Percentiles rank a stretch among this genome's conserved stretches.
Evolutionary conservation across 2,797 vertebrate genomes (phyloP).

Genomic region (Ispidina picta): DNA sequence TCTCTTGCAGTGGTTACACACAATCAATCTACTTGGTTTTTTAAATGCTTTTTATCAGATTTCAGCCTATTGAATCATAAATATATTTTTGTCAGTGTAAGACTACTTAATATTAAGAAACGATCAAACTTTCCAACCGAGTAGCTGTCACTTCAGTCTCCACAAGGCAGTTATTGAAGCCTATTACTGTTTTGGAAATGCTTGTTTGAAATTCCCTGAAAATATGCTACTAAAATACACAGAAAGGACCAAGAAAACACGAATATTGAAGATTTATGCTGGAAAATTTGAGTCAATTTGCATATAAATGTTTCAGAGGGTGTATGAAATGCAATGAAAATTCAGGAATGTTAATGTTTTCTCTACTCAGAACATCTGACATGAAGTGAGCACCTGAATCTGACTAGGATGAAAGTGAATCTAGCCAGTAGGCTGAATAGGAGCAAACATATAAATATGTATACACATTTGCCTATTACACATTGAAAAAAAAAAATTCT

Average conservation of each 20-base stretch:
- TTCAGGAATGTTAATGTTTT: neutral
- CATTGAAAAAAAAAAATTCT: neutral
- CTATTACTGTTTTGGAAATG: conserved; percentile 26
- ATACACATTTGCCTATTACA: neutral
- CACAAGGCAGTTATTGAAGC: conserved; percentile 38
- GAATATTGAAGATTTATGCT: neutral
- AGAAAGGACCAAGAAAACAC: conserved; percentile 1
- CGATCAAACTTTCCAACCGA: conserved; percentile 2
- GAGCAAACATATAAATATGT: neutral
- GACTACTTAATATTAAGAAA: conserved; percentile 31
- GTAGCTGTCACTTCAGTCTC: conserved; percentile 31
- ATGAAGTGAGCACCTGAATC: neutral
- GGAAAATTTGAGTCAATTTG: conserved; percentile 1
- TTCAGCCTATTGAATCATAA: conserved; percentile 37
- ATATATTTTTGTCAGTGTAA: conserved; percentile 26
- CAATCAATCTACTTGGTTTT: conserved; percentile 17
- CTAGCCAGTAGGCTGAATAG: neutral
- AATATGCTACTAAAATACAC: conserved; percentile 11
- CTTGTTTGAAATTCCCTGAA: conserved; percentile 31
- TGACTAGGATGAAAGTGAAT: neutral
- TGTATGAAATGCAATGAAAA: neutral
- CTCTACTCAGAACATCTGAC: neutral
- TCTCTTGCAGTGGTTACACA: conserved; percentile 10
- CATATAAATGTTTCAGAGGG: neutral
- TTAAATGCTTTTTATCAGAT: conserved; percentile 60